Conservation (phyloP, 2,888 invertebrate genomes). For the Plutella xylostella region DNA sequence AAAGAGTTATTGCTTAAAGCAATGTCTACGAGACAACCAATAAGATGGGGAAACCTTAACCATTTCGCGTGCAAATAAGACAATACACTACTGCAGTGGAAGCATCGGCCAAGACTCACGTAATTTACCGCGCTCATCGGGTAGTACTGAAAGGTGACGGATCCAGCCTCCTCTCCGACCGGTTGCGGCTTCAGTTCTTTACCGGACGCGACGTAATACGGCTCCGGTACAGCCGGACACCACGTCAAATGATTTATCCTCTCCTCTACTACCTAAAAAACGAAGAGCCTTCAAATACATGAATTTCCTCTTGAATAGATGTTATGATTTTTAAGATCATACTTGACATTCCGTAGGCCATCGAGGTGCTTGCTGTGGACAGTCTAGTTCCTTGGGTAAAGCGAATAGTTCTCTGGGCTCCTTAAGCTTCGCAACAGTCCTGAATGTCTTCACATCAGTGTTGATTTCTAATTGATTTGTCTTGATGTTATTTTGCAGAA, state of each 20-base stretch:
- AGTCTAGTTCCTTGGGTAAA: constrained; percentile 76
- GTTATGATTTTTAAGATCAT: constrained; percentile 11
- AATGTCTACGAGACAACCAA: no score
- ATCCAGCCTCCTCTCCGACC: constrained; percentile 87
- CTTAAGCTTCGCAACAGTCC: constrained; percentile 73
- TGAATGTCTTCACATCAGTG: constrained; percentile 73
- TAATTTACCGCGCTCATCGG: constrained; percentile 91
- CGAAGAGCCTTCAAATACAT: not conserved
- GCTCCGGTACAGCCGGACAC: constrained; percentile 79
- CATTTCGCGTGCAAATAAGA: no score
- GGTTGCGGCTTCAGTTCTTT: constrained; percentile 87
- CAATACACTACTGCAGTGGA: no score
- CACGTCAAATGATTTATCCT: constrained; percentile 82
- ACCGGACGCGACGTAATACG: constrained; percentile 82
- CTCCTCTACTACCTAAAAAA: constrained; percentile 82
- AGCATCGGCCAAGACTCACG: constrained; percentile 67
- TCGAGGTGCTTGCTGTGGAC: constrained; percentile 82
- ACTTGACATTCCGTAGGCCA: constrained; percentile 94
- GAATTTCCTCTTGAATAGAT: not conserved
- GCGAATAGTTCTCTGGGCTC: constrained; percentile 80
- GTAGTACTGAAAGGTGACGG: constrained; percentile 85
- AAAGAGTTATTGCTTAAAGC: no score
- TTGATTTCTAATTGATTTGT: constrained; percentile 77
- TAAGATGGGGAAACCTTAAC: no score
- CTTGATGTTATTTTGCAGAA: constrained; percentile 73